Percentiles rank a stretch among this genome's conserved stretches.
phyloP scores from a whole-genome alignment of 2,797 vertebrate species.

The Scarus forsteni region DNA sequence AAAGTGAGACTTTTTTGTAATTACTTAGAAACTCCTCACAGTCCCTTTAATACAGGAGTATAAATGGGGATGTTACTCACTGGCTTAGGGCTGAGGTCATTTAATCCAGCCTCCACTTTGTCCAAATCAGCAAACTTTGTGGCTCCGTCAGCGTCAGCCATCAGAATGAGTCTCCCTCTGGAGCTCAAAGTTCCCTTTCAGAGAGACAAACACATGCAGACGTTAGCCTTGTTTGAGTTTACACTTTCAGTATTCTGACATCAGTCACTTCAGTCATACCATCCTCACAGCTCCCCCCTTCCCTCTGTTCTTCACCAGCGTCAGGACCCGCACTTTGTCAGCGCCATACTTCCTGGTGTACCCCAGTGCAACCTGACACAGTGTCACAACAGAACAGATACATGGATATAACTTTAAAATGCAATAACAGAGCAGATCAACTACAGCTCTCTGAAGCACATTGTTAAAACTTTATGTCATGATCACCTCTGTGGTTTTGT shows the following conservation, averaged over 20 bases:
- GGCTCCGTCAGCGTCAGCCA: slow-evolving; percentile 98
- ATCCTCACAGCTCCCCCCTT: slow-evolving; percentile 96
- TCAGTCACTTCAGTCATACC: slow-evolving; percentile 80
- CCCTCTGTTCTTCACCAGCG: slow-evolving; percentile 91
- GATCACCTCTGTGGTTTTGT: slow-evolving; percentile 93
- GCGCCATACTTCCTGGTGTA: slow-evolving; percentile 91
- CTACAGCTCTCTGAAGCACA: not conserved
- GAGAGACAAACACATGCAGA: slow-evolving; percentile 1
- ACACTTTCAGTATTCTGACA: not conserved
- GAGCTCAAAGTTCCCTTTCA: slow-evolving; percentile 91
- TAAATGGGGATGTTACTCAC: slow-evolving; percentile 68
- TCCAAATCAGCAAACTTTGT: slow-evolving; percentile 95
- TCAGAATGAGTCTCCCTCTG: slow-evolving; percentile 91
- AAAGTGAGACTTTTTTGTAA: no score
- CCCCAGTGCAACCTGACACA: slow-evolving; percentile 88
- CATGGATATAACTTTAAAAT: not conserved
- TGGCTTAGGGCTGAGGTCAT: slow-evolving; percentile 86
- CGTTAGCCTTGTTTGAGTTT: not conserved
- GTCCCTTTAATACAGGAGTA: not conserved
- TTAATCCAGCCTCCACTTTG: slow-evolving; percentile 91
- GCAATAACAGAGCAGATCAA: not conserved
- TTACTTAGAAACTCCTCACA: no score
- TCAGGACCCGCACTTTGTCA: slow-evolving; percentile 93
- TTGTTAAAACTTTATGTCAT: not conserved
- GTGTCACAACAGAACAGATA: slow-evolving; percentile 9